A percentile compares a stretch with the other conserved stretches of the same genome.
Conservation (phyloP, 2,888 invertebrate species). For the Tipula helvola region DNA sequence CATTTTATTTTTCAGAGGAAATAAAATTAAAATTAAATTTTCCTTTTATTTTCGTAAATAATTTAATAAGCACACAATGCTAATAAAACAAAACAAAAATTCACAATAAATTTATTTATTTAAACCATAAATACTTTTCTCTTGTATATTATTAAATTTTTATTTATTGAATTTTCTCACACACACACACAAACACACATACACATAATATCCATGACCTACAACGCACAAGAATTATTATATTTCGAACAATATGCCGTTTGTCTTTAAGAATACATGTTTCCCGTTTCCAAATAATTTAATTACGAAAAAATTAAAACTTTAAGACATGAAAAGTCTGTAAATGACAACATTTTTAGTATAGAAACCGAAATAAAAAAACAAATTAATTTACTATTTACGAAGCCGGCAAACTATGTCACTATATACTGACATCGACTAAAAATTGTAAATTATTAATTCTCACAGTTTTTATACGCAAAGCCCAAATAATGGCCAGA, state of each 20-base stretch:
- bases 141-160: neutral
- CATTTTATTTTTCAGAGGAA: neutral
- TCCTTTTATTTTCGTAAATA: neutral
- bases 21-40: neutral
- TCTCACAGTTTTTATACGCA: neutral
- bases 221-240: neutral
- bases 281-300: neutral
- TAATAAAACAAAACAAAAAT: neutral
- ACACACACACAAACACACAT: neutral
- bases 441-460: neutral
- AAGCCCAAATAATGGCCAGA: neutral
- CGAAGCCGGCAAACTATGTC: neutral
- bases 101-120: neutral
- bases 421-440: neutral
- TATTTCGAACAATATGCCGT: too few relatives aligned
- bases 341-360: neutral
- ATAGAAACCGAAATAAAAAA: neutral
- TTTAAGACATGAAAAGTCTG: neutral
- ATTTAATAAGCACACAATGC: neutral
- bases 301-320: neutral
- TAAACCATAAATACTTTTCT: neutral
- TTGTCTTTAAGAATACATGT: neutral
- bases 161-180: neutral
- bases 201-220: neutral
- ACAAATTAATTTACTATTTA: neutral